These are phyloP conservation scores for Phrynosoma blainvillii DNA, from an alignment of 2,113 vertebrate genomes.

Conservation along the genomic window DNA sequence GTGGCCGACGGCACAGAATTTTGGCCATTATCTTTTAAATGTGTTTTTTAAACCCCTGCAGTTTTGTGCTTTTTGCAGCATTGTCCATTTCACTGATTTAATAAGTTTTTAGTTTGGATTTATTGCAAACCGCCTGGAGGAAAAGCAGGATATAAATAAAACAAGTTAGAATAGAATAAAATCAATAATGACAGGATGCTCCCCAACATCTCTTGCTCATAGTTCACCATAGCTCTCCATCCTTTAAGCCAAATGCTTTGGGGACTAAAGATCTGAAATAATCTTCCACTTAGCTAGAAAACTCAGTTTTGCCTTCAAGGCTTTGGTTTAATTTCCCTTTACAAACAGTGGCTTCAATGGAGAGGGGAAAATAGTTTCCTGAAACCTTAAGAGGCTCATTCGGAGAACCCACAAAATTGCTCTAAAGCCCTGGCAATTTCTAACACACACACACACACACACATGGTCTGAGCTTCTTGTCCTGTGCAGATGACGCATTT, in stretches of 20 bases:
- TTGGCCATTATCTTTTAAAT: too few species aligned
- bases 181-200: too few species aligned
- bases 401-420: not conserved
- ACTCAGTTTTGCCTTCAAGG: not conserved
- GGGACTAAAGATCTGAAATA: not conserved
- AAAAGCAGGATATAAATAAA: too few species aligned
- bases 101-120: too few species aligned
- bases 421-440: not conserved
- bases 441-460: rapidly evolving
- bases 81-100: too few species aligned
- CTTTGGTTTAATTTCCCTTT: constrained; percentile 21
- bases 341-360: constrained; percentile 17
- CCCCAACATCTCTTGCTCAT: too few species aligned
- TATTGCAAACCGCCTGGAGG: too few species aligned
- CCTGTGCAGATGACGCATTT: not conserved
- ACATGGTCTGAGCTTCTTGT: not conserved
- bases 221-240: not conserved
- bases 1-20: too few species aligned
- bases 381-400: rapidly evolving
- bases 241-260: not conserved
- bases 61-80: too few species aligned
- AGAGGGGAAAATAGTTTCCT: rapidly evolving
- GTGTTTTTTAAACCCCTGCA: too few species aligned
- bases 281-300: constrained; percentile 17
- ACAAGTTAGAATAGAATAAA: too few species aligned